Evolutionary conservation across 2,888 invertebrate genomes (phyloP), one percentile per base, ranked within the genome.

Genomic region (Agriopis leucophaearia): DNA sequence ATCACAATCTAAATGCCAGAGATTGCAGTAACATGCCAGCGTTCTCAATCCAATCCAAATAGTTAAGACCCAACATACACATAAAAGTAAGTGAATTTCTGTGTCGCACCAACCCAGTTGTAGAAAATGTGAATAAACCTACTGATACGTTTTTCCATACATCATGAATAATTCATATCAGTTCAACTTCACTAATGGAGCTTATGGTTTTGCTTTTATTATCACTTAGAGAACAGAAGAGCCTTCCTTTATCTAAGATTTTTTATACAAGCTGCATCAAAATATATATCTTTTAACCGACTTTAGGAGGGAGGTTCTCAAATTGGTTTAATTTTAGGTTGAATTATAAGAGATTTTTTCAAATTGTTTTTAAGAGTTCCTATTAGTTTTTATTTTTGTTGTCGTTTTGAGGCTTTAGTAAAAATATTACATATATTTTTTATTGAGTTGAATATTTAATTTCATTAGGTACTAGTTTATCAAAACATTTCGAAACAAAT

Each of bases 51-150:
- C 64, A 62, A 65, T 63, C 54, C 60, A 45, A 66, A 72, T 69
- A 72, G 70, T 72, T 74, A 48, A 67, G 61, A 63, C 67, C 69
- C 60, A 58, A 68, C 57, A 70, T 71, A 67, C 65, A 74, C 74
- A 80, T 79, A 80, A 82, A 82, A 74, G 72, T 80, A 82, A 84
- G 83, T 82, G 80, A 81, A 81, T 79, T 83, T 79, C 78, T 78
- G 74, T 84, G 84, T 84, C 76, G 67, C 74, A 68, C 65, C 71
- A 74, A 64, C 61, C 70, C 67, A 66, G 64, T 81, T 81, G 81
- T 80, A 80, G 78, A 55, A 82, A 83, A 80, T 78, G 77, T 72
- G 73, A 70, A 75, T 74, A 69, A 55, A 60, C 51, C 56, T 38
- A 70, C 71, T 52, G 59, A 60, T 60, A 64, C 64, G 68, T 56